Evolutionary conservation across 2,113 vertebrate genomes (phyloP).

Genomic region (Todiramphus chloris): DNA sequence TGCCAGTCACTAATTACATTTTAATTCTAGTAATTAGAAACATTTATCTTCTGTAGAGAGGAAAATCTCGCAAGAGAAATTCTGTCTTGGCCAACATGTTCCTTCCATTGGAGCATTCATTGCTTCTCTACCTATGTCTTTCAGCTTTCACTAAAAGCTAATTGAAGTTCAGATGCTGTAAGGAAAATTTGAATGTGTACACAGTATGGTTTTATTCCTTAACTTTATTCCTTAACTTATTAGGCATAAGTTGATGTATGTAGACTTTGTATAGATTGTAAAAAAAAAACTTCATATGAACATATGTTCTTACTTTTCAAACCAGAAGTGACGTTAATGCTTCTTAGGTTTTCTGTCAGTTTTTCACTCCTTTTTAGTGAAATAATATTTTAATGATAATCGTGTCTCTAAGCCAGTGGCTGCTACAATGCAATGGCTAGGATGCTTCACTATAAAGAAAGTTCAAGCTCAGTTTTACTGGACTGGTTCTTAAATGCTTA

Average conservation of each 20-base stretch:
- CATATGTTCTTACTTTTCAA: neutral
- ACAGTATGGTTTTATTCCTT: neutral
- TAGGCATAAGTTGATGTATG: neutral
- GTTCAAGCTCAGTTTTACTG: neutral
- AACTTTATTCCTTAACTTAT: neutral
- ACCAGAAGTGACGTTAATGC: neutral
- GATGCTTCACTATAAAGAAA: neutral
- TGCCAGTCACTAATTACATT: neutral
- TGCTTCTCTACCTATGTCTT: neutral
- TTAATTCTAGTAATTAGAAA: neutral
- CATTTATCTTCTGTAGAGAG: neutral
- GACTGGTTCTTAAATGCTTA: neutral
- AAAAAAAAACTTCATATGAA: neutral
- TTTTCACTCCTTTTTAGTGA: neutral
- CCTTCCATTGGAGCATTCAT: neutral
- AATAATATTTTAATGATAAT: neutral
- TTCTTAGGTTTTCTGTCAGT: neutral
- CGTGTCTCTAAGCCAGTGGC: neutral
- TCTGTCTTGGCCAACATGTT: neutral
- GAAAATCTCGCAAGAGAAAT: neutral
- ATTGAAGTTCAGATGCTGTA: neutral
- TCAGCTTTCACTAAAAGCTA: neutral
- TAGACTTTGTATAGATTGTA: neutral
- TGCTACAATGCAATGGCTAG: neutral
- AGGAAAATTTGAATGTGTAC: neutral